Base-by-base conservation (phyloP, 2,888 invertebrate species). In the Calameuta filiformis region DNA sequence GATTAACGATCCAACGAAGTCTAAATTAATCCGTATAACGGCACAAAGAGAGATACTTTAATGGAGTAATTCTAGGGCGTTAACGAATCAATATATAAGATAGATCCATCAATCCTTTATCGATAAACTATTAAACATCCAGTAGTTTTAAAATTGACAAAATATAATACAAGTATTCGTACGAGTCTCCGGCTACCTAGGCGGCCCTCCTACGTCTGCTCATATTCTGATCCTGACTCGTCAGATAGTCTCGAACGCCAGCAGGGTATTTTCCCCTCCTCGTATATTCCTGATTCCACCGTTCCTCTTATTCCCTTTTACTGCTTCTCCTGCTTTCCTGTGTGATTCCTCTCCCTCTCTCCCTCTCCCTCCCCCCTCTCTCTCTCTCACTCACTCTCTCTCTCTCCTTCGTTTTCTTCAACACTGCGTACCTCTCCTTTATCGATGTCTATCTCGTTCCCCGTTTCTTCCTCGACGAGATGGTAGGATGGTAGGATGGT, bases 181-280 rank as follows among this genome's bases (percentile, higher is more conserved):
- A 56, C 56, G 56, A 9, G 23, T 56, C 6, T 56, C 56, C 56
- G 23, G 56, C 56, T 56, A 23, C 56, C 56, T 23, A 56, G 23
- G 75, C 76, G 77, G 78, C 73, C 56, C 73, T 71, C 77, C 77
- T 79, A 75, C 75, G 76, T 82, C 80, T 79, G 73, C 78, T 68
- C 75, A 76, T 79, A 82, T 82, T 82, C 81, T 77, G 79, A 81
- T 82, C 79, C 78, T 68, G 71, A 35, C 79, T 79, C 80, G 76
- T 79, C 81, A 79, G 78, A 79, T 75, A 81, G 77, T 73, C 77
- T 37, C 79, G 78, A 68, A 75, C 12, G 31, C 73, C 77, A 76
- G 79, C 74, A 78, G 77, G 79, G 77, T 81, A 74, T 76, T 77
- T 77, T 76, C 79, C 81, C 77, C 78, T 33, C 68, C 23, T 76